Evolutionary conservation across 2,888 invertebrate genomes (phyloP).

Genomic region (Polyommatus iphigenia): DNA sequence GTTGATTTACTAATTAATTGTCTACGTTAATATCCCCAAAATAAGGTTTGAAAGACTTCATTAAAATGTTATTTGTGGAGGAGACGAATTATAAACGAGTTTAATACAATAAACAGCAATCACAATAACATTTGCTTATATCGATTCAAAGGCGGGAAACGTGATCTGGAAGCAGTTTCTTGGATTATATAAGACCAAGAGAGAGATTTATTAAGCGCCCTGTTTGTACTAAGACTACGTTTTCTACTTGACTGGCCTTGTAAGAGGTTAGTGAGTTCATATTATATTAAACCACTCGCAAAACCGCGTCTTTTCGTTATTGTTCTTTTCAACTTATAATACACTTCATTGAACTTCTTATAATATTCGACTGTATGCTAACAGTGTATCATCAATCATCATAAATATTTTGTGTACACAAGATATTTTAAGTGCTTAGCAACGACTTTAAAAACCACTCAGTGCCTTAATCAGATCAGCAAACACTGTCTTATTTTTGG

Average conservation of each 20-base stretch:
- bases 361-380: not conserved
- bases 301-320: not conserved
- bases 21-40: not conserved
- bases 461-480: not conserved
- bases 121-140: conserved; percentile 34
- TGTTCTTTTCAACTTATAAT: not conserved
- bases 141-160: conserved; percentile 34
- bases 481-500: not conserved
- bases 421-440: too few relatives aligned
- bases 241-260: conserved; percentile 21
- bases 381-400: not conserved
- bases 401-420: not conserved
- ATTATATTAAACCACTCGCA: not conserved
- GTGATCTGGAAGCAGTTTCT: conserved; percentile 38
- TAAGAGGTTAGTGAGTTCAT: conserved; percentile 2
- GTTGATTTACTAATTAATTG: not conserved
- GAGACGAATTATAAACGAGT: not conserved
- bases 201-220: conserved; percentile 23
- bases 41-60: not conserved
- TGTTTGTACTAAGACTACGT: not conserved
- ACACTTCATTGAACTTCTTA: not conserved
- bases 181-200: conserved; percentile 37
- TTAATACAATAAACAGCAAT: conserved; percentile 21
- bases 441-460: too few relatives aligned
- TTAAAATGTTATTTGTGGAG: not conserved